Evolutionary conservation across 2,797 vertebrate species (phyloP), one percentile per base, ranked within the genome.

Genomic region (Gallinago solitaria): DNA sequence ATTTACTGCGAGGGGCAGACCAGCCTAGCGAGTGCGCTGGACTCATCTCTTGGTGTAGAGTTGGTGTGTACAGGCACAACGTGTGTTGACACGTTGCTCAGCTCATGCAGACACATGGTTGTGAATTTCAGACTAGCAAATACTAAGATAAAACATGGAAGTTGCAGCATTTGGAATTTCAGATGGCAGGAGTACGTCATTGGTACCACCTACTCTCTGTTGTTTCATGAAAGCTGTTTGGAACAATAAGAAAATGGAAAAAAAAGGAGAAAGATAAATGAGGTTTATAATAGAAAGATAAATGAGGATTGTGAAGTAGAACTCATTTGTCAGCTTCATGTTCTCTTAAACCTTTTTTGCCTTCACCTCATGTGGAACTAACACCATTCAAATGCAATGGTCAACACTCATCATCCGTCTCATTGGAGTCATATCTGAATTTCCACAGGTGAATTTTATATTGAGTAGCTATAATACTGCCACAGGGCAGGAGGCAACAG

Each of bases 341-440:
- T 74, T 81, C 60, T 87, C 53, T 71, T 83, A 48, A 67, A 47
- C 3, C 32, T 79, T 43, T 32, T 85, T 83, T 87, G 28, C 37
- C 33, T 23, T 86, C 2, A 0, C 25, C 10, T 25, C 13, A 6
- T 11, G 48, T 59, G 23, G 20, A 64, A 37, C 16, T 69, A 33
- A 54, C 28, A 43, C n/a, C 35, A 21, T 71, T 74, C 24, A 69
- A 60, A 56, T 41, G 43, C 32, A 39, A 21, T 12, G 17, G 39
- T 67, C 54, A 64, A 0, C 1, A 3, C 32, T 54, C 41, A 64
- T 56, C 54, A 32, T 48, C 14, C 0, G 0, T 75, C 37, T 64
- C 30, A 5, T 1, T 27, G 23, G 18, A 76, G 12, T 16, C 41
- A 1, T 27, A 73, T 30, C 32, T 41, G n/a, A 45, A 25, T 71